Evolutionary conservation across 1,140 invertebrate species (phyloP), one percentile per base, ranked within the genome.

Genomic region (Atta cephalotes): DNA sequence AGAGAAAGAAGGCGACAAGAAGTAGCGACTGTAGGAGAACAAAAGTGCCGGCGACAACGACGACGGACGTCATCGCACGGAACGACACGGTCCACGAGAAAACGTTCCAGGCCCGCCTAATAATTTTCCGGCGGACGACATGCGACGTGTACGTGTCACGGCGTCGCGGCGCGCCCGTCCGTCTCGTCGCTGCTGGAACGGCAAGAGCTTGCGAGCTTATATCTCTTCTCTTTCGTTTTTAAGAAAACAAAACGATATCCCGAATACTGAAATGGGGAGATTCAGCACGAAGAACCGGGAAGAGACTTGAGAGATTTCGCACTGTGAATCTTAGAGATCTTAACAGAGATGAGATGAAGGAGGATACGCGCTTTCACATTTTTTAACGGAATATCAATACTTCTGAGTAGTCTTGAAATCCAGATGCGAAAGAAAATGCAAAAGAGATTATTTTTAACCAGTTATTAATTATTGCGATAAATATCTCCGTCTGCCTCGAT

Each of bases 81-180:
- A 85, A 66, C 79, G 84, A 87, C 79, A 70, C 68, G 65, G 87
- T 51, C 53, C 71, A 28, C 68, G 71, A 84, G 80, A 71, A 71
- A 81, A 58, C 35, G 85, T n/a, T 87, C 80, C 93, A 94, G 92
- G 89, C 94, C 80, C 87, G 90, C 85, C 91, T 92, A 94, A 95
- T 95, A 95, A 94, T 93, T 95, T 92, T 94, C 91, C 71, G 72
- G 71, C 65, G 90, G 88, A 86, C 87, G 90, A 92, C 92, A 87
- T 87, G 85, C 91, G 91, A 92, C 94, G 92, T 95, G 94, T 94
- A 91, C 90, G 86, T 93, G 94, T 95, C 93, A 94, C 74, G 66
- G 88, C 92, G 92, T 92, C 94, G 93, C 92, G 94, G 94, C 94
- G 92, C 87, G 77, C 87, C 76, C 91, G 92, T 94, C 91, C 89